phyloP scores from a whole-genome alignment of 2,888 invertebrate genomes.

The Orgyia antiqua region DNA sequence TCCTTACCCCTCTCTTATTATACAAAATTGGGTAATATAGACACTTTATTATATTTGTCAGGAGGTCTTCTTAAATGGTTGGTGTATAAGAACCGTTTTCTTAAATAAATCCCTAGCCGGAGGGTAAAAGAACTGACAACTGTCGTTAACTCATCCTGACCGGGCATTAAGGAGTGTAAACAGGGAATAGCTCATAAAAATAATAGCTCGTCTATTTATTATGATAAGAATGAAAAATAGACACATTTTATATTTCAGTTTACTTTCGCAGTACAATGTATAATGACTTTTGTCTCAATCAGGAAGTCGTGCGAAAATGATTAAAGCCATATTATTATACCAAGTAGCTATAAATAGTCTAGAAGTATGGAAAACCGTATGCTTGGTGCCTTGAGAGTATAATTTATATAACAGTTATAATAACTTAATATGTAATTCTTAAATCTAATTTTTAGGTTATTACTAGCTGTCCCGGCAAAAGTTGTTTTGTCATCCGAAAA shows the following conservation, averaged over 20 bases:
- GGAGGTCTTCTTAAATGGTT: constrained; percentile 39
- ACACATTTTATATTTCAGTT: constrained; percentile 17
- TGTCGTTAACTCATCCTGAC: constrained; percentile 70
- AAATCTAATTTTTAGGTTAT: too few species aligned
- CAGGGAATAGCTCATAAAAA: constrained; percentile 58
- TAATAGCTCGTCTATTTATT: constrained; percentile 47
- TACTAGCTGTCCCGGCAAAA: too few species aligned
- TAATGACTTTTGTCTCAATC: too few species aligned
- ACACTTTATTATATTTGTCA: constrained; percentile 18
- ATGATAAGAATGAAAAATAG: constrained; percentile 27
- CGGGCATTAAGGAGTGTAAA: constrained; percentile 60
- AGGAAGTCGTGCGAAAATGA: too few species aligned
- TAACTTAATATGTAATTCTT: too few species aligned
- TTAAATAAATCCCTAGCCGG: constrained; percentile 46
- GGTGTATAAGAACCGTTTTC: constrained; percentile 38
- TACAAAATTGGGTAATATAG: constrained; percentile 8
- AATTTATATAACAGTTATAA: too few species aligned
- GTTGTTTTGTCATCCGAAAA: too few species aligned
- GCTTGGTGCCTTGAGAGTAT: too few species aligned
- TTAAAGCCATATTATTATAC: too few species aligned
- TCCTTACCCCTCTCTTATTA: constrained; percentile 8
- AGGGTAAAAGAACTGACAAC: constrained; percentile 66
- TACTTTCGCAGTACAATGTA: too few species aligned
- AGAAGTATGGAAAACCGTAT: too few species aligned
- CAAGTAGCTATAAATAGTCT: too few species aligned